phyloP scores from a whole-genome alignment of 2,797 vertebrate species.

The Lemur catta region DNA sequence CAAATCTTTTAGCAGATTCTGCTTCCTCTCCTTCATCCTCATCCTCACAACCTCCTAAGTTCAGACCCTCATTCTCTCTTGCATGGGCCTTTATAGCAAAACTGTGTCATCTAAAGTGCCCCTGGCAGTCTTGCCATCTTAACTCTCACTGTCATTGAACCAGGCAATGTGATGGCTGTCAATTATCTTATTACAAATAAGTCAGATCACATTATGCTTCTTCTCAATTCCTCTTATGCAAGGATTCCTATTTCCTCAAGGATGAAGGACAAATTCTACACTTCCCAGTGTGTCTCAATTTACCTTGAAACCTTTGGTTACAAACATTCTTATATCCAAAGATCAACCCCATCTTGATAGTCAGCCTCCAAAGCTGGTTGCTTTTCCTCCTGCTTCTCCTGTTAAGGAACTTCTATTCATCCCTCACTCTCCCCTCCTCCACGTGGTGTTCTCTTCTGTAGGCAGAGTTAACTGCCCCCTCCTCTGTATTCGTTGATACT shows the following conservation, averaged over 20 bases:
- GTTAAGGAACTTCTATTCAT: background rate
- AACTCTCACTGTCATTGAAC: background rate
- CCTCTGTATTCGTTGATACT: background rate
- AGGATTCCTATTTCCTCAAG: background rate
- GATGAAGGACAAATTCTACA: background rate
- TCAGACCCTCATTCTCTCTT: background rate
- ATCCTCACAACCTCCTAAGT: background rate
- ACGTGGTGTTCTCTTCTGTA: background rate
- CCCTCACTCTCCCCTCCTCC: background rate
- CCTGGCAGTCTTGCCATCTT: background rate
- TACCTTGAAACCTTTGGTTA: background rate
- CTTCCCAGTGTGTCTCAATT: background rate
- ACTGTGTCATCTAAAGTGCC: background rate
- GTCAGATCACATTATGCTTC: background rate
- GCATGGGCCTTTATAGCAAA: background rate
- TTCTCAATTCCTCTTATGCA: background rate
- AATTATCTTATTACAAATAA: background rate
- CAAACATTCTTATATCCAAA: background rate
- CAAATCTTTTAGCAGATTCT: slow-evolving; percentile 1
- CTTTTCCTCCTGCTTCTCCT: background rate
- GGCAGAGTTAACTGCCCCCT: background rate
- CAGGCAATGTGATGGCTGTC: background rate
- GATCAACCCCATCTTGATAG: background rate
- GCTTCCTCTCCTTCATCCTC: background rate
- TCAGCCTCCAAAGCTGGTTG: background rate